Percentiles rank a stretch among this genome's conserved stretches.
These are phyloP conservation scores for Caenorhabditis plicata DNA, from an alignment of 2,888 invertebrate species.

Conservation along the genomic window DNA sequence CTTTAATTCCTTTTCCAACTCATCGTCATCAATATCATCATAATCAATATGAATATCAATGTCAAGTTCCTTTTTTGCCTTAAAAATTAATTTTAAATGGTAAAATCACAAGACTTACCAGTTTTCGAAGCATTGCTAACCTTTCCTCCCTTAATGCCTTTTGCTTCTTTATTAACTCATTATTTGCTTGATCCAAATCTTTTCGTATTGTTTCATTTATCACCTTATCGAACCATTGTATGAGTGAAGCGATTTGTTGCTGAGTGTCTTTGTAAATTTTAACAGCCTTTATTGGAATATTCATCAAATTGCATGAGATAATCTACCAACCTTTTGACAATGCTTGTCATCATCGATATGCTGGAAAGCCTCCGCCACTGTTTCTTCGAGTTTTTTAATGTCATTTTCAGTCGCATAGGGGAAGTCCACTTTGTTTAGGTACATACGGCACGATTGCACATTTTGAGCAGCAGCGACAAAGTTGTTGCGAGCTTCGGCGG, in stretches of 20 bases:
- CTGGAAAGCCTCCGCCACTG: slow-evolving; percentile 69
- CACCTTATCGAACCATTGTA: slow-evolving; percentile 70
- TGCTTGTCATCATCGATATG: slow-evolving; percentile 69
- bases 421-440: slow-evolving; percentile 68
- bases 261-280: slow-evolving; percentile 68
- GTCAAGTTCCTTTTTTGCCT: slow-evolving; percentile 60
- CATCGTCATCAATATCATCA: slow-evolving; percentile 62
- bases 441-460: slow-evolving; percentile 69
- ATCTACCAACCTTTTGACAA: slow-evolving; percentile 55
- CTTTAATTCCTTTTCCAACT: slow-evolving; percentile 62
- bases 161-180: slow-evolving; percentile 66
- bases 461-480: slow-evolving; percentile 71
- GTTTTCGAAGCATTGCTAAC: slow-evolving; percentile 68
- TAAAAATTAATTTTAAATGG: slow-evolving; percentile 5
- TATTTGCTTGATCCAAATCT: slow-evolving; percentile 68
- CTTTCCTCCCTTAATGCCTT: slow-evolving; percentile 68
- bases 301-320: neutral
- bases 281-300: slow-evolving; percentile 64
- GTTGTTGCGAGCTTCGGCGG: slow-evolving; percentile 70
- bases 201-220: slow-evolving; percentile 69
- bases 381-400: slow-evolving; percentile 68
- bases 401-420: slow-evolving; percentile 70
- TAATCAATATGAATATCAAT: slow-evolving; percentile 62
- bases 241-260: slow-evolving; percentile 68
- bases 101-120: slow-evolving; percentile 53